phyloP scores from a whole-genome alignment of 1,140 invertebrate species.

The Brachionus manjavacas region DNA sequence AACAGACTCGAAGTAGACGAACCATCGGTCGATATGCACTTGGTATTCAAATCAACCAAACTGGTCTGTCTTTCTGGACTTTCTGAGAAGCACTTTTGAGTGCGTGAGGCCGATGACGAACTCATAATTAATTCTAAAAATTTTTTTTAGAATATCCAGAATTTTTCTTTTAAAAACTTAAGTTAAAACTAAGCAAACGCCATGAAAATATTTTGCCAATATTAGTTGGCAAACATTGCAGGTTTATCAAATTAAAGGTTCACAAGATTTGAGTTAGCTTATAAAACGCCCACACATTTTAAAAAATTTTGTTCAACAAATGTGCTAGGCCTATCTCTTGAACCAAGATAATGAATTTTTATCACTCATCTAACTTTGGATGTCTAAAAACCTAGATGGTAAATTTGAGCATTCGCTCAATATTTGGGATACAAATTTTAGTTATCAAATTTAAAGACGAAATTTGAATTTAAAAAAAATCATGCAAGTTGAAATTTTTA shows the following conservation, averaged over 20 bases:
- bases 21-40: not conserved
- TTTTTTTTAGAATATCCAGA: not conserved
- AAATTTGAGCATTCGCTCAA: not conserved
- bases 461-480: not conserved
- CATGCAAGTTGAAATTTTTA: too few species aligned
- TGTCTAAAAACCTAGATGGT: not conserved
- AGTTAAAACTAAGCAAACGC: not conserved
- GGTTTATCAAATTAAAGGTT: not conserved
- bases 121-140: not conserved
- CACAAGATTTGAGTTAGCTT: not conserved
- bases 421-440: not conserved
- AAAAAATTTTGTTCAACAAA: not conserved
- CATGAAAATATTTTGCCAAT: not conserved
- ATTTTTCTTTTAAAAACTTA: not conserved
- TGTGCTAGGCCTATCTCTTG: not conserved
- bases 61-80: not conserved
- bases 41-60: not conserved
- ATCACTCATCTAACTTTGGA: not conserved
- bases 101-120: not conserved
- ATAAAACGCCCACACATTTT: not conserved
- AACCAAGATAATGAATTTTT: not conserved
- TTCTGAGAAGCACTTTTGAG: slow-evolving; percentile 10
- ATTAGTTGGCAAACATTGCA: not conserved
- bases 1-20: not conserved
- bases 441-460: not conserved